Evolutionary conservation across 2,113 vertebrate species (phyloP).

Genomic region (Oryzias curvinotus): DNA sequence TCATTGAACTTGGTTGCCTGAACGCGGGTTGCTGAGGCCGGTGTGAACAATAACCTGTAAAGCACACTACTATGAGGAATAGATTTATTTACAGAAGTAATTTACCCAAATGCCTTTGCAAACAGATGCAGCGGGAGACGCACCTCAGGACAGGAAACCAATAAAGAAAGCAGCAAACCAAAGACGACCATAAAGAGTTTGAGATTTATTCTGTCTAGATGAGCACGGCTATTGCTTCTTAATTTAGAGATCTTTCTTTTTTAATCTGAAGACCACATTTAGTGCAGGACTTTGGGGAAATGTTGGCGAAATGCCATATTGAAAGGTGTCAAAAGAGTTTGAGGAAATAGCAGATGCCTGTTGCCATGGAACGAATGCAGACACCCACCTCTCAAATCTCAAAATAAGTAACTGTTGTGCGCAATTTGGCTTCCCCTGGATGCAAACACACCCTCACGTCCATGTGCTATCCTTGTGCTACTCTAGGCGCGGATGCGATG

Average conservation of each 20-base stretch:
- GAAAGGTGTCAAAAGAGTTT: neutral
- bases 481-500: slow-evolving; percentile 48
- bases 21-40: too few species aligned
- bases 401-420: slow-evolving; percentile 20
- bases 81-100: slow-evolving; percentile 59
- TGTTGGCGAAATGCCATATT: neutral
- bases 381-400: slow-evolving; percentile 13
- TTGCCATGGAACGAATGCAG: slow-evolving; percentile 10
- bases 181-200: slow-evolving; percentile 36
- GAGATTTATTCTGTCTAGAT: slow-evolving; percentile 34
- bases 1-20: too few species aligned
- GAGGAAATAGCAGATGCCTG: slow-evolving; percentile 16
- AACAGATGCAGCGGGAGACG: slow-evolving; percentile 50
- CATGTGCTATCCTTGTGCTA: neutral
- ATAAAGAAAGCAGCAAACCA: slow-evolving; percentile 37
- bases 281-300: neutral
- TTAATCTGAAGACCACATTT: too few species aligned
- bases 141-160: slow-evolving; percentile 62
- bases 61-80: slow-evolving; percentile 37
- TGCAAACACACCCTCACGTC: neutral
- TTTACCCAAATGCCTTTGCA: slow-evolving; percentile 49
- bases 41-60: slow-evolving; percentile 21
- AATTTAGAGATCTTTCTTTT: too few species aligned
- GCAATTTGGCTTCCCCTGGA: slow-evolving; percentile 2
- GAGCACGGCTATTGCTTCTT: slow-evolving; percentile 17